Percentiles rank a stretch among this genome's conserved stretches.
Evolutionary conservation across 2,888 invertebrate species (phyloP).

Genomic region (Latheticus oryzae): DNA sequence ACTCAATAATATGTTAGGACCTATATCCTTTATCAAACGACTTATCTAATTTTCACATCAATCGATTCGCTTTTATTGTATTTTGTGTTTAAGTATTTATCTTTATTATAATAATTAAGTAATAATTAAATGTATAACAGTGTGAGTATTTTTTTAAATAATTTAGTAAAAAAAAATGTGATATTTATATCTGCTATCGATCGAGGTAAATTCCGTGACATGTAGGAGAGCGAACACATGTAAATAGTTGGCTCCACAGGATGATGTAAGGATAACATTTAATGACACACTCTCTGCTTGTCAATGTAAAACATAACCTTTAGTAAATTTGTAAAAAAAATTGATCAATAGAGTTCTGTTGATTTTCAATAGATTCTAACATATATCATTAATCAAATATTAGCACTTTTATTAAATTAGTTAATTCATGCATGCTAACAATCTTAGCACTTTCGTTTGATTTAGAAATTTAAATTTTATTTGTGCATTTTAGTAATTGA

Average conservation of each 20-base stretch:
- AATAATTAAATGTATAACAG: too few species aligned
- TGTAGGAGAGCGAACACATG: conserved; percentile 22
- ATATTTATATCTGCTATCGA: conserved; percentile 25
- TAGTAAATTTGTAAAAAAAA: conserved; percentile 31
- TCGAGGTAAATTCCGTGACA: conserved; percentile 23
- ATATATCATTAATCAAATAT: too few species aligned
- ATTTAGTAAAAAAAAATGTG: too few species aligned
- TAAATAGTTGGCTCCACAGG: conserved; percentile 26
- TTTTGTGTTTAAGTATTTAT: too few species aligned
- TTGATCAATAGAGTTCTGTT: conserved; percentile 10
- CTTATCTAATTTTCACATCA: too few species aligned
- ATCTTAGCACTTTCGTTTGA: conserved; percentile 15
- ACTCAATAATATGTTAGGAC: too few species aligned
- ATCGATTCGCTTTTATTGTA: too few species aligned
- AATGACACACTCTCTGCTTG: conserved; percentile 24
- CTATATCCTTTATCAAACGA: too few species aligned
- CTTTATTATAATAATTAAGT: too few species aligned
- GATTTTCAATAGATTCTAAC: conserved; percentile 6
- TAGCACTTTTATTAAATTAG: conserved; percentile 22
- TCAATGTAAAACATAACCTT: conserved; percentile 26
- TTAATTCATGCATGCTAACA: conserved; percentile 10
- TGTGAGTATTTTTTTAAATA: too few species aligned
- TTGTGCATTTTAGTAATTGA: conserved; percentile 18
- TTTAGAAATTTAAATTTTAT: conserved; percentile 27
- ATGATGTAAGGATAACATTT: conserved; percentile 30